Percentiles rank a stretch among this genome's conserved stretches.
Conservation (phyloP, 2,888 invertebrate species). For the Eristalis tenax region DNA sequence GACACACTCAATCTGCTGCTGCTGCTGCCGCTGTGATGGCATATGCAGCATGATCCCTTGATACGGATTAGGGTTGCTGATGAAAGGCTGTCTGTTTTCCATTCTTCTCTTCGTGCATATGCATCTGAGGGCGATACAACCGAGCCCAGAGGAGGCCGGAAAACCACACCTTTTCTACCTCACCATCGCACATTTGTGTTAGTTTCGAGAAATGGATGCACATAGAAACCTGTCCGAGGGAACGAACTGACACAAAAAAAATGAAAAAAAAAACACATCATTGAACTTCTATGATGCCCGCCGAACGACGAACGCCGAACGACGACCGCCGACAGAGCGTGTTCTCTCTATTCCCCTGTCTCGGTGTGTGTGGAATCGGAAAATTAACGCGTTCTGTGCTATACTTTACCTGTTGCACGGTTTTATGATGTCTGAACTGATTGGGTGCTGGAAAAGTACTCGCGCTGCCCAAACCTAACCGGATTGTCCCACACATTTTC, state of each 20-base stretch:
- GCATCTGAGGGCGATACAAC: not conserved
- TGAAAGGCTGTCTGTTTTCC: constrained; percentile 41
- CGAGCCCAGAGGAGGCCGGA: constrained; percentile 33
- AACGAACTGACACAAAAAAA: not conserved
- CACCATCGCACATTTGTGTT: constrained; percentile 10
- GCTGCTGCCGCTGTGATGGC: constrained; percentile 12
- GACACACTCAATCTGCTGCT: constrained; percentile 49
- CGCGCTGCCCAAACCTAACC: constrained; percentile 32
- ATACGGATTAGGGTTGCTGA: constrained; percentile 48
- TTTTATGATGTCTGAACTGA: constrained; percentile 44
- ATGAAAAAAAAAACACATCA: constrained; percentile 2
- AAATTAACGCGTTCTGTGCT: constrained; percentile 40
- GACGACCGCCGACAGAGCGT: constrained; percentile 9
- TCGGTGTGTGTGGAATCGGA: not conserved
- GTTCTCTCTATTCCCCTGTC: not conserved
- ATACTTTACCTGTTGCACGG: constrained; percentile 60
- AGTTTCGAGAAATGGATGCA: constrained; percentile 14
- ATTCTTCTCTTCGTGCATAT: constrained; percentile 17
- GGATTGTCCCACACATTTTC: constrained; percentile 63
- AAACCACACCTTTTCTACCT: constrained; percentile 44
- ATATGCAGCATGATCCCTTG: constrained; percentile 35
- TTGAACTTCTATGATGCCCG: not conserved
- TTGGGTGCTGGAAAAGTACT: constrained; percentile 37
- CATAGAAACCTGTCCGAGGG: constrained; percentile 33
- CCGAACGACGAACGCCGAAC: not conserved